Percentiles rank a stretch among this genome's conserved stretches.
These are phyloP conservation scores for Drosophila kohkoa DNA, from an alignment of 1,140 invertebrate species.

Conservation along the genomic window DNA sequence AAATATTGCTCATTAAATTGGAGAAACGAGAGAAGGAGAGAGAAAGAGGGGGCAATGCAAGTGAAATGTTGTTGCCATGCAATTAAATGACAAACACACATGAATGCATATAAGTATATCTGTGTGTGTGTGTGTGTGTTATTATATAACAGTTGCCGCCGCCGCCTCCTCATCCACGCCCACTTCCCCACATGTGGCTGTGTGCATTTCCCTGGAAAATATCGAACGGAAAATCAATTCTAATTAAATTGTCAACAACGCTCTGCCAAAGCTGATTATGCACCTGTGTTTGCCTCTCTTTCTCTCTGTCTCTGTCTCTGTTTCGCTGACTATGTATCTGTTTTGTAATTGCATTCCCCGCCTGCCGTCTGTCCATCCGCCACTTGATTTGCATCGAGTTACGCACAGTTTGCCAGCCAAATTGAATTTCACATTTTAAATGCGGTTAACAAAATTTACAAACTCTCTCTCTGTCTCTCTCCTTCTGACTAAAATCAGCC, in stretches of 20 bases:
- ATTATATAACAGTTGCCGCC: slow-evolving; percentile 55
- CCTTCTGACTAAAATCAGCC: not conserved
- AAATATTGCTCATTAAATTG: slow-evolving; percentile 69
- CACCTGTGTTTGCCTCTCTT: slow-evolving; percentile 35
- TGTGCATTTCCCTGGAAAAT: slow-evolving; percentile 81
- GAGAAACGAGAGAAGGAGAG: slow-evolving; percentile 7
- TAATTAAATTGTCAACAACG: slow-evolving; percentile 80
- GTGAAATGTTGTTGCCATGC: slow-evolving; percentile 25
- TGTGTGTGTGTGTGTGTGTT: slow-evolving; percentile 1
- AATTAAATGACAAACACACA: slow-evolving; percentile 68
- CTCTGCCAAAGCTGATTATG: slow-evolving; percentile 68
- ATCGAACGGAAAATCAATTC: slow-evolving; percentile 83
- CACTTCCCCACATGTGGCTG: slow-evolving; percentile 18
- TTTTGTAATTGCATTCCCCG: slow-evolving; percentile 59
- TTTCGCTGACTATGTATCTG: slow-evolving; percentile 5
- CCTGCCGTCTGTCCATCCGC: slow-evolving; percentile 46
- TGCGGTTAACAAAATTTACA: slow-evolving; percentile 45
- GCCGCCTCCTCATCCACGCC: not conserved
- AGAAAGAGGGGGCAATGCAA: not conserved
- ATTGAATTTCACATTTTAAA: slow-evolving; percentile 70
- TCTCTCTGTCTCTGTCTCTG: slow-evolving; percentile 23
- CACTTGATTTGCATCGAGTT: slow-evolving; percentile 65
- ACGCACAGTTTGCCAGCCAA: slow-evolving; percentile 47
- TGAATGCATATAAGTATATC: slow-evolving; percentile 1
- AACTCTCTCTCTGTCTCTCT: not conserved